Conservation (phyloP, 2,888 invertebrate species). For the Drosophila birchii region DNA sequence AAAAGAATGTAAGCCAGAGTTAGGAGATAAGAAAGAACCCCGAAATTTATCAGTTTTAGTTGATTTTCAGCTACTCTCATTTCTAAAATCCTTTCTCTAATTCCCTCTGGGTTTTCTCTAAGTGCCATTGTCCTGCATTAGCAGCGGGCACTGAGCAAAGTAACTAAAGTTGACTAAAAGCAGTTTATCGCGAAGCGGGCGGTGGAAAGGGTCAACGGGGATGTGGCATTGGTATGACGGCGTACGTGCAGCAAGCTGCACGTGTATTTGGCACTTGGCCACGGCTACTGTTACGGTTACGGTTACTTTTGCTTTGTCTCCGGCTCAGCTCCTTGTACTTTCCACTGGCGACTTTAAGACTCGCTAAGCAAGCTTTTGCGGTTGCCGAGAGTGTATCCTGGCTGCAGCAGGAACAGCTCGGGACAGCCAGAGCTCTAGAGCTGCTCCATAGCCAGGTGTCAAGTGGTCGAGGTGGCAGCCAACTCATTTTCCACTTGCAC, state of each 20-base stretch:
- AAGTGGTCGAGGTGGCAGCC: slow-evolving; percentile 59
- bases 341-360: slow-evolving; percentile 63
- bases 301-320: slow-evolving; percentile 74
- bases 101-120: not conserved
- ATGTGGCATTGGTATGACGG: slow-evolving; percentile 4
- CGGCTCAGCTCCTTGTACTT: slow-evolving; percentile 52
- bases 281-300: slow-evolving; percentile 63
- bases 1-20: not conserved
- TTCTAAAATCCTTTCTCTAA: slow-evolving; percentile 1
- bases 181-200: slow-evolving; percentile 62
- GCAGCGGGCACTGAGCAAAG: slow-evolving; percentile 67
- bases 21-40: not conserved
- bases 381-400: slow-evolving; percentile 24
- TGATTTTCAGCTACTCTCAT: not conserved
- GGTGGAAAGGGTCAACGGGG: not conserved
- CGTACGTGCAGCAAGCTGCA: slow-evolving; percentile 69
- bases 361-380: slow-evolving; percentile 78
- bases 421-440: not conserved
- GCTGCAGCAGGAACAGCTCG: not conserved
- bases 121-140: slow-evolving; percentile 56
- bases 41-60: not conserved
- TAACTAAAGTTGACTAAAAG: slow-evolving; percentile 80
- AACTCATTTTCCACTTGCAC: slow-evolving; percentile 32
- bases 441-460: slow-evolving; percentile 50
- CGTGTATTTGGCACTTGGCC: slow-evolving; percentile 77